Conservation (phyloP, 2,888 invertebrate genomes). For the Diogma glabrata region DNA sequence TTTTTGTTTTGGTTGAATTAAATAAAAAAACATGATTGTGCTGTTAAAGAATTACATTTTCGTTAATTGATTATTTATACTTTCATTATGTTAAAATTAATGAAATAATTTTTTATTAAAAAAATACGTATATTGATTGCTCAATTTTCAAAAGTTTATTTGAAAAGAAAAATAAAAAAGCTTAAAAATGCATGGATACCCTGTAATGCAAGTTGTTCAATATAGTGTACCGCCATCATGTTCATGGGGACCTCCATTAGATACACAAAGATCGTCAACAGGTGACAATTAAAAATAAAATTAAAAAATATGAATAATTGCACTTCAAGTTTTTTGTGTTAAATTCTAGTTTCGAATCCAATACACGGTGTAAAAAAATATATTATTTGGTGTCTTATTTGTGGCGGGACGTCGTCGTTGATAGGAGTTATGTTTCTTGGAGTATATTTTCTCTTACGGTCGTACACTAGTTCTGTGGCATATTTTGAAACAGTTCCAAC, state of each 20-base stretch:
- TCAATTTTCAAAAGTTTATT: too few relatives aligned
- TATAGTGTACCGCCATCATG: conserved; percentile 43
- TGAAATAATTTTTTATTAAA: too few relatives aligned
- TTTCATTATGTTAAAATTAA: too few relatives aligned
- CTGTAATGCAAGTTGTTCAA: conserved; percentile 52
- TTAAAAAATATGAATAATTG: too few relatives aligned
- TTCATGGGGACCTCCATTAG: conserved; percentile 30
- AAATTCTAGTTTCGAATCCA: conserved; percentile 33
- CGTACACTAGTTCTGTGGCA: conserved; percentile 59
- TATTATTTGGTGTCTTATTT: conserved; percentile 65
- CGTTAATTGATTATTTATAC: too few relatives aligned
- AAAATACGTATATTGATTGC: too few relatives aligned
- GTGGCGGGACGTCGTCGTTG: conserved; percentile 60
- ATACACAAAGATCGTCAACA: conserved; percentile 22
- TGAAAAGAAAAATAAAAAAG: neutral
- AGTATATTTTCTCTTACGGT: conserved; percentile 62
- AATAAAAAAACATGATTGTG: too few relatives aligned
- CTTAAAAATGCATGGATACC: conserved; percentile 46
- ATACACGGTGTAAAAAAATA: conserved; percentile 48
- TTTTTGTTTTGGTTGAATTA: too few relatives aligned
- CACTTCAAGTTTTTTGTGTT: too few relatives aligned
- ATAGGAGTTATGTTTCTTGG: conserved; percentile 63
- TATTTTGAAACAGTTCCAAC: conserved; percentile 91
- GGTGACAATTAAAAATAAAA: conserved; percentile 17
- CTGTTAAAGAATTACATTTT: too few relatives aligned